phyloP scores from a whole-genome alignment of 2,888 invertebrate genomes.

The Mimas tiliae region DNA sequence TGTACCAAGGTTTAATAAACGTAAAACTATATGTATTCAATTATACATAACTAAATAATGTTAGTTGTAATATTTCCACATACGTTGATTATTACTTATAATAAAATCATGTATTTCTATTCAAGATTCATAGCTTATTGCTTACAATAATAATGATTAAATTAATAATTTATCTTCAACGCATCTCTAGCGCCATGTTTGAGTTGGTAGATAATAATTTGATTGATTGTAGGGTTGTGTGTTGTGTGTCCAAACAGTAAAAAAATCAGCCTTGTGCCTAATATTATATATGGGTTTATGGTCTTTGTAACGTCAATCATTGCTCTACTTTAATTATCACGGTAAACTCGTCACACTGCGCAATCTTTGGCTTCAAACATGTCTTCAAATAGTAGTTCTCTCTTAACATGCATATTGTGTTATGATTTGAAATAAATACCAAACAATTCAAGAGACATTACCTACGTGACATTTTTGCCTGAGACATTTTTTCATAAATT shows the following conservation, averaged over 20 bases:
- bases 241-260: not conserved
- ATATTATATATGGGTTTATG: conserved; percentile 24
- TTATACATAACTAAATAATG: too few relatives aligned
- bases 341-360: conserved; percentile 4
- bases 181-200: conserved; percentile 4
- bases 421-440: too few relatives aligned
- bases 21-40: too few relatives aligned
- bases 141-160: conserved; percentile 9
- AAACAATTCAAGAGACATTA: too few relatives aligned
- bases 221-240: not conserved
- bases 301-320: conserved; percentile 22
- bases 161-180: conserved; percentile 15
- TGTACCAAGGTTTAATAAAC: too few relatives aligned
- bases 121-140: not conserved
- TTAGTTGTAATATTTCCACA: too few relatives aligned
- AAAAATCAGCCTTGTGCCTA: conserved; percentile 14
- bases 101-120: not conserved
- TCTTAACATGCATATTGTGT: too few relatives aligned
- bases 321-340: conserved; percentile 15
- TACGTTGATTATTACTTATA: too few relatives aligned
- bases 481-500: too few relatives aligned
- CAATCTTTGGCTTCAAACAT: not conserved
- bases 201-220: conserved; percentile 4
- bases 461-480: too few relatives aligned
- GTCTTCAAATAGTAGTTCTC: not conserved